phyloP scores from a whole-genome alignment of 2,113 vertebrate species.

The Odontesthes bonariensis region DNA sequence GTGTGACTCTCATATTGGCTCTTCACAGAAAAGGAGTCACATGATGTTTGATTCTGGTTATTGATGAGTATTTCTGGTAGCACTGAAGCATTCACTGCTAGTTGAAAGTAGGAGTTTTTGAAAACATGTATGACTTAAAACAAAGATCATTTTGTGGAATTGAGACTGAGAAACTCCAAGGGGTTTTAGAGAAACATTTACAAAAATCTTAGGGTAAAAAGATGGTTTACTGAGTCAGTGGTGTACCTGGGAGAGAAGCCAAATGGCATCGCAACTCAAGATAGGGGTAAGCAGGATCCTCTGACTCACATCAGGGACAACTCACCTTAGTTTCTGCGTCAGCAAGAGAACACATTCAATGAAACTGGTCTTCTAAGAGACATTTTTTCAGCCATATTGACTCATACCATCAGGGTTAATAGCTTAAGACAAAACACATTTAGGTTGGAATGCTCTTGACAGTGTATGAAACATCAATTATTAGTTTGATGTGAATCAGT shows the following conservation, averaged over 20 bases:
- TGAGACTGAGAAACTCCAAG: slow-evolving; percentile 2
- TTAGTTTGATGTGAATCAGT: not conserved
- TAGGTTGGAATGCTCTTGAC: not conserved
- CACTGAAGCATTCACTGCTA: not conserved
- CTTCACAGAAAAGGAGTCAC: slow-evolving; percentile 25
- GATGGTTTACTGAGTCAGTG: slow-evolving; percentile 34
- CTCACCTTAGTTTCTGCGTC: slow-evolving; percentile 24
- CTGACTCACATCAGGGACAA: slow-evolving; percentile 39
- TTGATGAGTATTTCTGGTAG: not conserved
- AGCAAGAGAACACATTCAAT: slow-evolving; percentile 13
- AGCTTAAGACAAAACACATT: not conserved
- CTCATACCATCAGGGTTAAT: not conserved
- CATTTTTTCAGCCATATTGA: not conserved
- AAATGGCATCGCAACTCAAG: slow-evolving; percentile 29
- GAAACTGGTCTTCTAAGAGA: slow-evolving; percentile 5
- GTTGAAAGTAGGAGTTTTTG: not conserved
- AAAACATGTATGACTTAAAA: not conserved
- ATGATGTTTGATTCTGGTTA: not conserved
- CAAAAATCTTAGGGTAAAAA: not conserved
- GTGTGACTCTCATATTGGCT: slow-evolving; percentile 21
- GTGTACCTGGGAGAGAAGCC: slow-evolving; percentile 20
- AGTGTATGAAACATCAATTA: slow-evolving; percentile 2
- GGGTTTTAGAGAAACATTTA: slow-evolving; percentile 1
- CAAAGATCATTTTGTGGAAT: not conserved
- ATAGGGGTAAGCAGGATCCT: slow-evolving; percentile 34